phyloP scores from a whole-genome alignment of 2,113 vertebrate species.

The Xenopus laevis region DNA sequence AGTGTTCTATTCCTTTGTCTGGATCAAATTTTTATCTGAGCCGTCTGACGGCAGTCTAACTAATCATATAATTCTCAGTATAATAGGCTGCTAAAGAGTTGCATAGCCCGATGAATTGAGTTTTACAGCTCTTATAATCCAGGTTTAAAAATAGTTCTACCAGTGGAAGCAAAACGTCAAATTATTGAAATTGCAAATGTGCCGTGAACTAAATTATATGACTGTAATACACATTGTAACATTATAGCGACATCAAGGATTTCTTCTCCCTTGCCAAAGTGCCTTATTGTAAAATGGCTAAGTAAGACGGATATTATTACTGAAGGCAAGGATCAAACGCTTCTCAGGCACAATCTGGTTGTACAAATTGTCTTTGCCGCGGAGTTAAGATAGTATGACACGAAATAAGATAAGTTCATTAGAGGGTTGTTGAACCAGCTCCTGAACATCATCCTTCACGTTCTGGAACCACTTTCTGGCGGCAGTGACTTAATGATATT shows the following conservation, averaged over 20 bases:
- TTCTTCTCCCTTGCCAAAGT: neutral
- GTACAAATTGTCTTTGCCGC: conserved; percentile 41
- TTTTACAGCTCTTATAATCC: conserved; percentile 27
- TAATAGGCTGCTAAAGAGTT: conserved; percentile 33
- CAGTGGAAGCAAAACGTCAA: conserved; percentile 6
- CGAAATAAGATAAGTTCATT: conserved; percentile 41
- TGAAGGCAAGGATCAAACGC: conserved; percentile 22
- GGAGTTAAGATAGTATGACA: conserved; percentile 43
- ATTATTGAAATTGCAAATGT: conserved; percentile 41
- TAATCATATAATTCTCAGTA: conserved; percentile 24
- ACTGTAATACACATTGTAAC: conserved; percentile 28
- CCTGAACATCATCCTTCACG: conserved; percentile 35
- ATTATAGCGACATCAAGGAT: conserved; percentile 13
- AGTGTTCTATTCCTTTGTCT: conserved; percentile 19
- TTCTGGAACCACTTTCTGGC: conserved; percentile 14
- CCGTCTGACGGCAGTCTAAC: conserved; percentile 15
- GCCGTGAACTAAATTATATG: conserved; percentile 18
- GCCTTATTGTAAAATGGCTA: conserved; percentile 21
- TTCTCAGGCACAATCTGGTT: conserved; percentile 17
- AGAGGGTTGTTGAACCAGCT: conserved; percentile 36
- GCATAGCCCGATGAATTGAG: conserved; percentile 14
- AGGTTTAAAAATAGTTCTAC: conserved; percentile 33
- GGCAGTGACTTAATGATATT: conserved; percentile 36
- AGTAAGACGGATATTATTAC: conserved; percentile 35
- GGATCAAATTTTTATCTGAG: conserved; percentile 25